Base-by-base conservation (phyloP, 2,797 vertebrate genomes). In the Labroides dimidiatus region DNA sequence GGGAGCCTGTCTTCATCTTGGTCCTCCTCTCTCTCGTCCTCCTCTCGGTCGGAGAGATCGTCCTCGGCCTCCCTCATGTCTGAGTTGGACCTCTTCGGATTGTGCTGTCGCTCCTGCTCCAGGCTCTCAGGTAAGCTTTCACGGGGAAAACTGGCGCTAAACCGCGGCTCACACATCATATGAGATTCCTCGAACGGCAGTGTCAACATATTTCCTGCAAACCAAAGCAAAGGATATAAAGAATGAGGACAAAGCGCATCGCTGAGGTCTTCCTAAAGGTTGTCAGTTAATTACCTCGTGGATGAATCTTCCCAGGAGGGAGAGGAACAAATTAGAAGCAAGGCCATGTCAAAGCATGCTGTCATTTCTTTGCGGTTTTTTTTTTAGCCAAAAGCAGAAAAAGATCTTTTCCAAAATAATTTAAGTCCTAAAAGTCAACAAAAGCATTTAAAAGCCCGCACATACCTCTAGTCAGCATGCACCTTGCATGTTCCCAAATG, bases 131-230 rank as follows among this genome's bases (percentile, higher is more conserved):
- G 94, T 85, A 96, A 91, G 23, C 87, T 94, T 89, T 97, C 95
- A 84, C 96, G 95, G 77, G 96, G 91, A 93, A 96, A 98, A 90
- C 95, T 96, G 92, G 95, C 95, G 91, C 96, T 96, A 74, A 97
- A 96, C 91, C 96, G 95, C 84, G 96, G 93, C 86, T 99, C 96
- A 81, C 96, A 95, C 95, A 97, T 97, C 93, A 95, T 87, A 91
- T 95, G 96, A 93, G 95, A 94, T 87, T 98, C 97, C 89, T 99
- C 96, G 92, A 96, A 96, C 20, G 98, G 96, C 92, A 98, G 94
- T 42, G 97, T 99, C 95, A 99, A 91, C 98, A 99, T 99, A 54
- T 94, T 87, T 86, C 80, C 90, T 92, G 72, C 49, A 51, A 64
- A 80, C 14, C 49, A 81, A 79, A 77, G 39, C 50, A 54, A 23